Percentiles rank a stretch among this genome's conserved stretches.
Evolutionary conservation across 2,888 invertebrate species (phyloP).

Genomic region (Drosophila koepferae): DNA sequence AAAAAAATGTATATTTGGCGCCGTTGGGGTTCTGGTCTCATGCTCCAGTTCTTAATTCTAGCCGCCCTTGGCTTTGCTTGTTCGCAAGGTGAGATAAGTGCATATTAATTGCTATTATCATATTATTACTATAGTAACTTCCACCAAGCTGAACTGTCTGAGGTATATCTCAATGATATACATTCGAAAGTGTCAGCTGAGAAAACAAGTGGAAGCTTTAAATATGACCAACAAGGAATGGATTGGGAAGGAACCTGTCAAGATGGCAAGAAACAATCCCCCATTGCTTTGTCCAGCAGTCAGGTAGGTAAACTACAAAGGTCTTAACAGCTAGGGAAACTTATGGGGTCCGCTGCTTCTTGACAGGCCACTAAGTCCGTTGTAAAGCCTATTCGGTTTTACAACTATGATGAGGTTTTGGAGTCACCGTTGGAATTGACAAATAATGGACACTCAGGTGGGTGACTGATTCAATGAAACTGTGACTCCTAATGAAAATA

Average conservation of each 20-base stretch:
- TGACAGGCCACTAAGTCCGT: constrained; percentile 37
- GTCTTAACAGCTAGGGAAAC: fast-evolving
- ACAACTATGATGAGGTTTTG: constrained; percentile 87
- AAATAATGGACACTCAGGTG: constrained; percentile 89
- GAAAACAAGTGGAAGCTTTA: constrained; percentile 48
- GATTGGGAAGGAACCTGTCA: constrained; percentile 61
- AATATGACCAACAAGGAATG: constrained; percentile 62
- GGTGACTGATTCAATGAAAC: neutral
- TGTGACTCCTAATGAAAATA: neutral
- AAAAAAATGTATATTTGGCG: constrained; percentile 23
- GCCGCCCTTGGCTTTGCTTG: constrained; percentile 6
- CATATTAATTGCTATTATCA: constrained; percentile 10
- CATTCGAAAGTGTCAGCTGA: constrained; percentile 28
- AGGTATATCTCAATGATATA: constrained; percentile 38
- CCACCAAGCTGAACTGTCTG: constrained; percentile 27
- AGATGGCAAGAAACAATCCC: constrained; percentile 51
- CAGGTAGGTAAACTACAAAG: constrained; percentile 34
- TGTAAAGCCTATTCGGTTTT: constrained; percentile 56
- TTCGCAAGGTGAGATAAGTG: constrained; percentile 14
- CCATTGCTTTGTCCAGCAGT: constrained; percentile 39
- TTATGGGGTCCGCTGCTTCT: neutral
- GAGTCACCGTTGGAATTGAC: constrained; percentile 87
- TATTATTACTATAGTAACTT: neutral
- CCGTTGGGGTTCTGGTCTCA: constrained; percentile 5
- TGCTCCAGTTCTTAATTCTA: constrained; percentile 26